A percentile compares a stretch with the other conserved stretches of the same genome.
phyloP scores from a whole-genome alignment of 2,888 invertebrate species.

The Megastigmus dorsalis region DNA sequence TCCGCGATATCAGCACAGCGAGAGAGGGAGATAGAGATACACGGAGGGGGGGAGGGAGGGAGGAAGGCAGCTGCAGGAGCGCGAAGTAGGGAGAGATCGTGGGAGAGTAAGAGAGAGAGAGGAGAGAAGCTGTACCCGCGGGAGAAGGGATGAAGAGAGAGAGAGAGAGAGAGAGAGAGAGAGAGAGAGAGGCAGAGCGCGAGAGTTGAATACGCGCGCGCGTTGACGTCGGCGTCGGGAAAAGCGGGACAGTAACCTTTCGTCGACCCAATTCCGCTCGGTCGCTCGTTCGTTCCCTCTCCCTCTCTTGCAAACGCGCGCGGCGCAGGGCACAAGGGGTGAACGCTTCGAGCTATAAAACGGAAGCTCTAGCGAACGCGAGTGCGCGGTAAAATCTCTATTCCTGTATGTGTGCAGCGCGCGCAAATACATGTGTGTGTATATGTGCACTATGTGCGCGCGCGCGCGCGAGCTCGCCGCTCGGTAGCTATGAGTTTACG shows the following conservation, averaged over 20 bases:
- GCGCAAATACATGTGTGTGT: too few relatives aligned
- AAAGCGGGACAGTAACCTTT: slow-evolving; percentile 62
- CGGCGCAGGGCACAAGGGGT: slow-evolving; percentile 33
- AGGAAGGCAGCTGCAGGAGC: neutral
- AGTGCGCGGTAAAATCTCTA: slow-evolving; percentile 7
- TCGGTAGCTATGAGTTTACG: too few relatives aligned
- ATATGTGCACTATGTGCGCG: neutral
- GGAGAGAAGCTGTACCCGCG: neutral
- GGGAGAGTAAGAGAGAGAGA: neutral
- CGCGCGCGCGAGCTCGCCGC: neutral
- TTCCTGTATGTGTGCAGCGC: neutral
- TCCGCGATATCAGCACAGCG: neutral
- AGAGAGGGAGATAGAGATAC: neutral
- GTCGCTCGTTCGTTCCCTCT: too few relatives aligned
- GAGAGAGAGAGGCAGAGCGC: slow-evolving; percentile 6
- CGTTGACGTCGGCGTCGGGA: slow-evolving; percentile 47
- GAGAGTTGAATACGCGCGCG: slow-evolving; percentile 35
- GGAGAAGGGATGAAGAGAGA: neutral
- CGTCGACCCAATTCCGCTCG: slow-evolving; percentile 57
- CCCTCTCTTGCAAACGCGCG: too few relatives aligned
- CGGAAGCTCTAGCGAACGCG: too few relatives aligned
- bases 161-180: neutral
- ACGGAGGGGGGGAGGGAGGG: neutral
- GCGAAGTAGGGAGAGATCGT: neutral
- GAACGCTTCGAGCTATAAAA: slow-evolving; percentile 42